Evolutionary conservation across 2,113 vertebrate genomes (phyloP).

Genomic region (human (Homo sapiens)): DNA sequence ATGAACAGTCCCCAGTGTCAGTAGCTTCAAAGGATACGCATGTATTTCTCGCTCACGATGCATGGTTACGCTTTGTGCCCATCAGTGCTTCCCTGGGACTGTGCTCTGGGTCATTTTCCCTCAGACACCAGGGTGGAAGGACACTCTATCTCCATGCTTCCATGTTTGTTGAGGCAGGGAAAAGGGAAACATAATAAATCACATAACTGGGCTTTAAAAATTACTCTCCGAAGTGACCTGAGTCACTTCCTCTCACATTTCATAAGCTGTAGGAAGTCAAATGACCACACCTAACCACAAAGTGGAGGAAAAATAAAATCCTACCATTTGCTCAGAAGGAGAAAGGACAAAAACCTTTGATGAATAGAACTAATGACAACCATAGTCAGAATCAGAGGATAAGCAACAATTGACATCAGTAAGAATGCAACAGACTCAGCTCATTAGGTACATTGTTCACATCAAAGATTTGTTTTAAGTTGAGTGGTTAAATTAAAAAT

Average conservation of each 20-base stretch:
- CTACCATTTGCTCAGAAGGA: background rate
- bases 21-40: background rate
- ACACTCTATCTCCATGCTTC: background rate
- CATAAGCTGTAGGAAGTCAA: background rate
- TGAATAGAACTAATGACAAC: background rate
- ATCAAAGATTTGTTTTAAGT: constrained; percentile 56
- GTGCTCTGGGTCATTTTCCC: background rate
- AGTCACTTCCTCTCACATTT: background rate
- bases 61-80: fast-evolving
- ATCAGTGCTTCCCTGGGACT: background rate
- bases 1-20: background rate
- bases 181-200: background rate
- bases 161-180: background rate
- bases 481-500: background rate
- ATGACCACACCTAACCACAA: background rate
- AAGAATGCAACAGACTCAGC: constrained; percentile 30
- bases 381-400: constrained; percentile 18
- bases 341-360: background rate
- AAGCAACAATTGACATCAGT: background rate
- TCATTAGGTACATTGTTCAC: constrained; percentile 51
- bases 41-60: background rate
- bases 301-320: background rate
- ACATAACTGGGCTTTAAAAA: background rate
- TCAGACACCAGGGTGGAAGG: background rate
- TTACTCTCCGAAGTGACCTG: background rate